Evolutionary conservation across 2,888 invertebrate genomes (phyloP), one percentile per base, ranked within the genome.

Genomic region (Tachina fera): DNA sequence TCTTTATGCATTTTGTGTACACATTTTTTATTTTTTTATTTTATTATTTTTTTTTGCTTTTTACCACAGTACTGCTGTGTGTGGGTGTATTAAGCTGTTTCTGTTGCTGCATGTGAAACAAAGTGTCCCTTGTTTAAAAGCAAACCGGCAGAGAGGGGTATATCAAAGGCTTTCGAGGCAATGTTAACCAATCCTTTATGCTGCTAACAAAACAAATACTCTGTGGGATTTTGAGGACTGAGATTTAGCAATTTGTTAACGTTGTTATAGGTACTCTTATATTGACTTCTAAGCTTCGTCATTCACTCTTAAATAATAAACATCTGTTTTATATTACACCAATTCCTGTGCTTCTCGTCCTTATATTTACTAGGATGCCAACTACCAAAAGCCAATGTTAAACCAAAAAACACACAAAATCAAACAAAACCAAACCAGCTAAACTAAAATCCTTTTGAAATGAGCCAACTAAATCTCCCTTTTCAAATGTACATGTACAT

Each of bases 361-460:
- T 79, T 65, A 58, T 1, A 43, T 63, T 63, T 85, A 31, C 45
- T 58, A 39, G 61, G 51, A 72, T 84, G 76, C 76, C 53, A 53
- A 31, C 70, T 71, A 58, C n/a, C 76, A 79, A 31, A 31, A 83
- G 76, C 83, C 82, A 86, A 83, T 86, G 79, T 83, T 86, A 83
- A 83, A 63, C 76, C 76, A 72, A 86, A 31, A 31, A 80, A 86
- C 65, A 83, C 19, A 65, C 65, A 60, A 79, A 79, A 76, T 77
- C 71, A 83, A 83, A 86, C 79, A 83, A 80, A 83, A 78, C 53
- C 65, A 68, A 85, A 83, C 60, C 76, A 83, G 67, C 61, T 67
- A 86, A 86, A 84, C 76, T 83, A 86, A 86, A 86, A 65, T 79
- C 79, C 79, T 80, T 83, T 86, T 83, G 72, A 83, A 83, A 86